Evolutionary conservation across 2,797 vertebrate species (phyloP).

Genomic region (Sphenodon punctatus): DNA sequence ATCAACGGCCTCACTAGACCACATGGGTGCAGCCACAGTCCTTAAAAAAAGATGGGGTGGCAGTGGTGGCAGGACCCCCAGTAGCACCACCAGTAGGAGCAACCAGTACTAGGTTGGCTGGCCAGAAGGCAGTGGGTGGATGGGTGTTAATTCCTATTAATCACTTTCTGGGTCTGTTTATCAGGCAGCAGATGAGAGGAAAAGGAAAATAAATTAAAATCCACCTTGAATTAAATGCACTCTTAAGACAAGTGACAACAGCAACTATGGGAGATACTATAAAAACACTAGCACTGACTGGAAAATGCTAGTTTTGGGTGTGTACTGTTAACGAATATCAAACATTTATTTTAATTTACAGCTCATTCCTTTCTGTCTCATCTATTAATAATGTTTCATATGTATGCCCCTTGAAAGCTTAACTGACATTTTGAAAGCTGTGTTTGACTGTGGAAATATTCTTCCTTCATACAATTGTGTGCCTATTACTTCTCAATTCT

Average conservation of each 20-base stretch:
- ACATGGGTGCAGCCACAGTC: no score
- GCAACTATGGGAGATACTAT: neutral
- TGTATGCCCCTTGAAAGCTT: constrained; percentile 4
- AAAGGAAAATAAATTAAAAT: neutral
- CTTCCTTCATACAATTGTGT: constrained; percentile 2
- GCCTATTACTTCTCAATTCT: constrained; percentile 17
- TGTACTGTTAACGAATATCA: no score
- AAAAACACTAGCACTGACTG: neutral
- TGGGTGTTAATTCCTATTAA: no score
- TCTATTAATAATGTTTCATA: neutral
- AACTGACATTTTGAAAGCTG: constrained; percentile 17
- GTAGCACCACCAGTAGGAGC: no score
- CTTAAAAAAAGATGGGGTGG: no score
- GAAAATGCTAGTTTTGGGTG: neutral
- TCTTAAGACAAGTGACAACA: neutral
- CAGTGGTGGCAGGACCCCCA: no score
- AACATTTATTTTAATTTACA: neutral
- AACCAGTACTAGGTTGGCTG: no score
- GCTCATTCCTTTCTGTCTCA: neutral
- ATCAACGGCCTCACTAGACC: no score
- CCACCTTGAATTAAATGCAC: neutral
- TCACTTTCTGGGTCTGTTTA: neutral
- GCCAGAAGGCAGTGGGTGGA: no score
- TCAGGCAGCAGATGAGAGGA: neutral
- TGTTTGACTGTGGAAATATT: neutral